These are phyloP conservation scores for Cremastinae sp. DNA, from an alignment of 2,888 invertebrate species.

Conservation along the genomic window DNA sequence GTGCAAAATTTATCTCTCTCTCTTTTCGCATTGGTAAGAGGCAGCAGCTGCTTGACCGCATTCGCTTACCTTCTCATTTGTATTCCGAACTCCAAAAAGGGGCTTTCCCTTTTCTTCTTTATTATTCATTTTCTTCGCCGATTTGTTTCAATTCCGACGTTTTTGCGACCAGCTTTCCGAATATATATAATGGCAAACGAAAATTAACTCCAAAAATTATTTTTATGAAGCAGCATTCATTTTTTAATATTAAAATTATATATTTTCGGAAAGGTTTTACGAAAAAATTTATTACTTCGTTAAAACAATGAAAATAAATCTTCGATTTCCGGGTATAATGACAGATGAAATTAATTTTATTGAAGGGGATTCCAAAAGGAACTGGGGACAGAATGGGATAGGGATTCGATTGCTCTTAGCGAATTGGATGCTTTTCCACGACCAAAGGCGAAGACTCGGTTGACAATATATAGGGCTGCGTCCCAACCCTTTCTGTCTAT, in stretches of 20 bases:
- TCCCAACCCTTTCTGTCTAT: constrained; percentile 34
- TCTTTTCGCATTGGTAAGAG: neutral
- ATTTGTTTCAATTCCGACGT: neutral
- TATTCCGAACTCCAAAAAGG: constrained; percentile 22
- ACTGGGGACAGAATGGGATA: constrained; percentile 34
- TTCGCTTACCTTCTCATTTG: constrained; percentile 30
- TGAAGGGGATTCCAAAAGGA: constrained; percentile 51
- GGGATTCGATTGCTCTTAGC: constrained; percentile 64
- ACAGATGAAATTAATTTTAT: constrained; percentile 65
- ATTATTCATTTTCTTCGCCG: constrained; percentile 32
- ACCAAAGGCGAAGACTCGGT: constrained; percentile 49
- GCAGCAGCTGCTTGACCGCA: constrained; percentile 33
- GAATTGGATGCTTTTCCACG: constrained; percentile 57
- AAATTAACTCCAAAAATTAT: too few species aligned
- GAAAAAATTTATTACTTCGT: constrained; percentile 26
- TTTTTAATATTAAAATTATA: neutral
- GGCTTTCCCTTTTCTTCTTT: neutral
- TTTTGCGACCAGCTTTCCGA: neutral
- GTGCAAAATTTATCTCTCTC: too few species aligned
- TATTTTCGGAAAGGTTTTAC: neutral
- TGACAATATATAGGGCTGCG: constrained; percentile 42
- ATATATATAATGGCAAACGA: too few species aligned
- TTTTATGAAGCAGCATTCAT: too few species aligned
- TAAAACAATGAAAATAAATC: constrained; percentile 52
- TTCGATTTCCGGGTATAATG: constrained; percentile 55